phyloP scores from a whole-genome alignment of 1,140 invertebrate species.

The Mercenaria mercenaria region DNA sequence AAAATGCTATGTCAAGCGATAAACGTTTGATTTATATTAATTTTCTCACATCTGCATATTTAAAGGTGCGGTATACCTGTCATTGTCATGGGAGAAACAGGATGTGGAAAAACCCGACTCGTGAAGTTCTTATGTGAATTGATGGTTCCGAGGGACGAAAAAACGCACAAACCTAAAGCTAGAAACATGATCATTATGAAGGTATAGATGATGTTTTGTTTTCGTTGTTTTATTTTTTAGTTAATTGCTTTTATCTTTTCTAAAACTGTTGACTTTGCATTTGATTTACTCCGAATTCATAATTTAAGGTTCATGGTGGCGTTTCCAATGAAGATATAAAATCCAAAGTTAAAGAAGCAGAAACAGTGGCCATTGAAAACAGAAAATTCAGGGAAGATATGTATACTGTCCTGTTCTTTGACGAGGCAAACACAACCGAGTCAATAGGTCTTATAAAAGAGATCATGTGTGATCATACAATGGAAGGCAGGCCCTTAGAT shows the following conservation, averaged over 20 bases:
- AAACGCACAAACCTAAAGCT: conserved; percentile 47
- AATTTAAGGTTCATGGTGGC: conserved; percentile 80
- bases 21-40: too few species aligned
- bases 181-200: conserved; percentile 83
- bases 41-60: too few species aligned
- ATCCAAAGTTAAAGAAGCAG: conserved; percentile 73
- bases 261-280: too few species aligned
- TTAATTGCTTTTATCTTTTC: too few species aligned
- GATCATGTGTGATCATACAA: conserved; percentile 81
- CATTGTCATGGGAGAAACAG: conserved; percentile 85
- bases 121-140: conserved; percentile 83
- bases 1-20: too few species aligned
- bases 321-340: conserved; percentile 76
- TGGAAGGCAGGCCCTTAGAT: conserved; percentile 72
- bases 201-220: conserved; percentile 71
- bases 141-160: conserved; percentile 69
- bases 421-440: conserved; percentile 83
- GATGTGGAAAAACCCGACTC: conserved; percentile 84
- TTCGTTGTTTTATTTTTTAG: too few species aligned
- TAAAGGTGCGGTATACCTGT: conserved; percentile 83
- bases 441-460: conserved; percentile 82
- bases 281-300: too few species aligned
- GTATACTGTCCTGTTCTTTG: conserved; percentile 81
- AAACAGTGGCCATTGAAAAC: conserved; percentile 71
- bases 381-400: conserved; percentile 56